Conservation (phyloP, 1,140 invertebrate species). For the Diorhabda carinulata region DNA sequence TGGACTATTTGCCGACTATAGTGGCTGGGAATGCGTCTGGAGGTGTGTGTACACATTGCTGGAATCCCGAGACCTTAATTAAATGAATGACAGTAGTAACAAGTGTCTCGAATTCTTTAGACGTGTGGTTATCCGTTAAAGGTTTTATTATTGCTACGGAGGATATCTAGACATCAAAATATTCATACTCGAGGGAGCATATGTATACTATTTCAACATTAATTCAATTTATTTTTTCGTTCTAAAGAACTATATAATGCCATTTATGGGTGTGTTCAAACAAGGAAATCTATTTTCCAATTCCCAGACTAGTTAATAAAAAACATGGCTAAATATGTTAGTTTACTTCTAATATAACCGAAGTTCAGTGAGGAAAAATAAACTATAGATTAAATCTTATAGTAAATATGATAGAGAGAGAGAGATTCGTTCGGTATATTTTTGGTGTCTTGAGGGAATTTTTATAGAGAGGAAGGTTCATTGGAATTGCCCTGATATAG, state of each 20-base stretch:
- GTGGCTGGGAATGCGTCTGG: constrained; percentile 28
- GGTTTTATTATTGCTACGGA: not conserved
- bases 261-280: too few species aligned
- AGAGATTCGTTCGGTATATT: too few species aligned
- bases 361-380: too few species aligned
- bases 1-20: constrained; percentile 22
- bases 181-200: constrained; percentile 1
- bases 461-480: too few species aligned
- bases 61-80: constrained; percentile 27
- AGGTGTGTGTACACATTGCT: constrained; percentile 24
- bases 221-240: not conserved
- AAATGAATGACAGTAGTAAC: constrained; percentile 9
- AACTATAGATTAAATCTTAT: too few species aligned
- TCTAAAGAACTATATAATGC: not conserved
- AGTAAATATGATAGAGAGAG: too few species aligned
- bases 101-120: constrained; percentile 15
- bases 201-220: not conserved
- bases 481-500: too few species aligned
- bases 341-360: too few species aligned
- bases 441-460: too few species aligned
- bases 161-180: not conserved
- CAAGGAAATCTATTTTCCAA: too few species aligned
- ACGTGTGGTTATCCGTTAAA: not conserved
- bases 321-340: too few species aligned
- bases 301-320: too few species aligned